These are phyloP conservation scores for Parambassis ranga DNA, from an alignment of 2,797 vertebrate species.

Conservation along the genomic window DNA sequence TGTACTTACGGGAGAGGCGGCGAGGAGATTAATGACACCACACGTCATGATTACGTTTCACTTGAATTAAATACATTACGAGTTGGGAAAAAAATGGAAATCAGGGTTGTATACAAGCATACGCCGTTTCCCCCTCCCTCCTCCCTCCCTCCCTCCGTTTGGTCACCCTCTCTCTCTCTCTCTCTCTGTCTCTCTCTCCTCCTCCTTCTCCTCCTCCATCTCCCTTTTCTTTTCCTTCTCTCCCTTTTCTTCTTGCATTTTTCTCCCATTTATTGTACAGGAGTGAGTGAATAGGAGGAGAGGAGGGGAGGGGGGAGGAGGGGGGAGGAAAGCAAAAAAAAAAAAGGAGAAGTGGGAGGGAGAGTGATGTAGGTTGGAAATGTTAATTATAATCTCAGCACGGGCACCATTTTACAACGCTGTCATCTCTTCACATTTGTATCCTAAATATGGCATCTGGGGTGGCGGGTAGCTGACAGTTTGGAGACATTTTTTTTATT, in stretches of 20 bases:
- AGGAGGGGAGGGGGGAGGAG: slow-evolving; percentile 76
- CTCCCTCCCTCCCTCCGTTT: slow-evolving; percentile 70
- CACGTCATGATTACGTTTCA: slow-evolving; percentile 90
- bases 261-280: slow-evolving; percentile 80
- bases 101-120: slow-evolving; percentile 88
- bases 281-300: slow-evolving; percentile 75
- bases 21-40: slow-evolving; percentile 88
- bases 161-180: slow-evolving; percentile 63
- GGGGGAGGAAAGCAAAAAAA: no score
- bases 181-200: slow-evolving; percentile 31
- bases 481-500: slow-evolving; percentile 40
- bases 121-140: slow-evolving; percentile 81
- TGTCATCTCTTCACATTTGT: slow-evolving; percentile 74
- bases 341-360: slow-evolving; percentile 78
- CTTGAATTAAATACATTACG: slow-evolving; percentile 91
- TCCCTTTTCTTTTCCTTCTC: slow-evolving; percentile 45
- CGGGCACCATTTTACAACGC: slow-evolving; percentile 84
- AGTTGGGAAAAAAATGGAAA: slow-evolving; percentile 88
- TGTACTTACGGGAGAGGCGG: slow-evolving; percentile 89
- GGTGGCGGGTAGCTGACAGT: slow-evolving; percentile 60
- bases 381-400: slow-evolving; percentile 84
- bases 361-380: slow-evolving; percentile 85
- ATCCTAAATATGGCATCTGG: slow-evolving; percentile 77
- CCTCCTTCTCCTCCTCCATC: slow-evolving; percentile 43
- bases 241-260: slow-evolving; percentile 61